These are phyloP conservation scores for Pegea sp. DNA, from an alignment of 23 tunicate genomes.

Conservation along the genomic window DNA sequence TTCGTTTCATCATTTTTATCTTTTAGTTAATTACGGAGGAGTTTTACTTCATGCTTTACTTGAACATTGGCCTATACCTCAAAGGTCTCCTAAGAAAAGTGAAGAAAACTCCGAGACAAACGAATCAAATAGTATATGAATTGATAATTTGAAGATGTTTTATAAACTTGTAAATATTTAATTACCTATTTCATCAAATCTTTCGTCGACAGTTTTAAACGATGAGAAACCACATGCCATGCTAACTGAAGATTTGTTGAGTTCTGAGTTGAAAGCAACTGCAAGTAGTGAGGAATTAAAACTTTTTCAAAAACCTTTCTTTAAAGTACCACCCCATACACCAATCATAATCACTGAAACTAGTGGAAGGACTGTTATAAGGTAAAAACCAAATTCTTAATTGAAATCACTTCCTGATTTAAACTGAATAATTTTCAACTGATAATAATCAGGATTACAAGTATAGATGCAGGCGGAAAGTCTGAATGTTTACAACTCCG, in stretches of 20 bases:
- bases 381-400: conserved; percentile 3
- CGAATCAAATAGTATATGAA: background rate
- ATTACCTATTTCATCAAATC: too few relatives aligned
- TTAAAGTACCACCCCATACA: conserved; percentile 63
- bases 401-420: background rate
- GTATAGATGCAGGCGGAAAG: conserved; percentile 52
- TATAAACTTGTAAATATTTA: too few relatives aligned
- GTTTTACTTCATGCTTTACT: conserved; percentile 54
- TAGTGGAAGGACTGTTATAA: conserved; percentile 52
- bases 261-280: background rate
- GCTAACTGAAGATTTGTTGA: too few relatives aligned
- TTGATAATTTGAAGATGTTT: too few relatives aligned
- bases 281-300: background rate
- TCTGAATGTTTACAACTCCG: conserved; percentile 28
- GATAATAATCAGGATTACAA: conserved; percentile 10
- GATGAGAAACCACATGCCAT: too few relatives aligned
- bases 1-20: background rate
- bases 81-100: background rate
- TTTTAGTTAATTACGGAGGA: conserved; percentile 77
- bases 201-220: too few relatives aligned
- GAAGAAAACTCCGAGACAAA: conserved; percentile 4
- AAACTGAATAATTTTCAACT: background rate
- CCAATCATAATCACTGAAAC: conserved; percentile 72
- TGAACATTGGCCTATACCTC: conserved; percentile 58
- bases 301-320: conserved; percentile 6